Evolutionary conservation across 1,140 invertebrate species (phyloP).

Genomic region (Drosophila punjabiensis): DNA sequence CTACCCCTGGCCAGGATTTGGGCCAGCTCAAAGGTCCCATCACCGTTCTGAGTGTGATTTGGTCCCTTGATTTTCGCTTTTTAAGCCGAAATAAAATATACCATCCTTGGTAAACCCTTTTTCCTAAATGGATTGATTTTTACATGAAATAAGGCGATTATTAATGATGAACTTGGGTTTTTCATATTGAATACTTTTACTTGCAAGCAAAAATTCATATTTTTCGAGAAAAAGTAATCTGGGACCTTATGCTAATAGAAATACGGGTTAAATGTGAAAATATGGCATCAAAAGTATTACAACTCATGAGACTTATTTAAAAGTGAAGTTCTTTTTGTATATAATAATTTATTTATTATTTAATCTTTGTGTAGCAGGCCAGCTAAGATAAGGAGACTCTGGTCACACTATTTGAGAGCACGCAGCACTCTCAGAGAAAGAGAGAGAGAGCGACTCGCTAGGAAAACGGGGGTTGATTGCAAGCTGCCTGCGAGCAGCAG

Average conservation of each 20-base stretch:
- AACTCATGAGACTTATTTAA: neutral
- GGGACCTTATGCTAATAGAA: neutral
- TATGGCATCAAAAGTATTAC: too few relatives aligned
- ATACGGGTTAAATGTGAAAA: neutral
- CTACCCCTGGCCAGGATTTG: slow-evolving; percentile 51
- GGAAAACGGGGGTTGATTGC: too few relatives aligned
- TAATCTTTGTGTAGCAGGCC: too few relatives aligned
- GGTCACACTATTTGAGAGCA: too few relatives aligned
- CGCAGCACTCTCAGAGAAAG: too few relatives aligned
- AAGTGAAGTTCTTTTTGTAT: neutral
- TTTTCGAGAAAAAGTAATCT: neutral
- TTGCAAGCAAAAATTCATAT: neutral
- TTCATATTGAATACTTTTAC: neutral
- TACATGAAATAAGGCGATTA: neutral
- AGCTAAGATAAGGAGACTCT: too few relatives aligned
- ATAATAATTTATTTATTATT: too few relatives aligned
- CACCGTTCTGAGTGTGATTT: slow-evolving; percentile 5
- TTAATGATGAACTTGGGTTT: neutral
- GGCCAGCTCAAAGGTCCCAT: slow-evolving; percentile 29
- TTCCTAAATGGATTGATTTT: neutral
- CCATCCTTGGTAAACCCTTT: neutral
- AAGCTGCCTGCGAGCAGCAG: too few relatives aligned
- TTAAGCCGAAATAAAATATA: neutral
- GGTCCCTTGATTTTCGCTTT: slow-evolving; percentile 19
- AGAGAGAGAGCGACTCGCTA: too few relatives aligned